Evolutionary conservation across 2,888 invertebrate genomes (phyloP), one percentile per base, ranked within the genome.

Genomic region (Acholoe squamosa): DNA sequence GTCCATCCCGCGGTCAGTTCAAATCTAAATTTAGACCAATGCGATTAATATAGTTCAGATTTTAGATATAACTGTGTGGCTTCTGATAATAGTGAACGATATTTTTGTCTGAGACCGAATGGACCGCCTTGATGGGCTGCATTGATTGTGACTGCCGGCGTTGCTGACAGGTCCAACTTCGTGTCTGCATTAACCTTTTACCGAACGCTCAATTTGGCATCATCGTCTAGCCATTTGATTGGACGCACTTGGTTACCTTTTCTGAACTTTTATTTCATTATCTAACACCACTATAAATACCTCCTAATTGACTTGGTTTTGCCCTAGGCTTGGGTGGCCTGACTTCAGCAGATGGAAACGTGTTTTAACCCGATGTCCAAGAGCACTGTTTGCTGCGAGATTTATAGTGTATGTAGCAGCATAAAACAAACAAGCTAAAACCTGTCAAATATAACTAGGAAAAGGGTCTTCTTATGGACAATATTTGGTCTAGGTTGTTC

Each of bases 191-290:
- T 71, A 71, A 71, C 71, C 71, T 71, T 71, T 71, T 16, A 19
- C 5, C 71, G 5, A 28, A 25, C n/a, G 71, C 25, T 28, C 71
- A 71, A 71, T 71, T 28, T n/a, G 28, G 71, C 71, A 28, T 28
- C 25, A 28, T 0, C 1, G 28, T 71, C 71, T 71, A 71, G 12
- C 12, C 71, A 71, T 3, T n/a, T 14, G 28, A 71, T 71, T 71
- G 71, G 14, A 22, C 28, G 71, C 71, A 71, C 71, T 71, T 28
- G 14, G 28, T 28, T 28, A 71, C 71, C 28, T 28, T 7, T 25
- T 0, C 25, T 71, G 71, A 71, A 71, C 71, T 71, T 71, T 71
- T 71, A 71, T 71, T 71, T 71, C 71, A 71, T 71, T 71, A 71
- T 28, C 67, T 67, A n/a, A 67, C 67, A 19, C 71, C 3, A 7